Evolutionary conservation across 1,140 invertebrate genomes (phyloP).

Genomic region (Magallana angulata): DNA sequence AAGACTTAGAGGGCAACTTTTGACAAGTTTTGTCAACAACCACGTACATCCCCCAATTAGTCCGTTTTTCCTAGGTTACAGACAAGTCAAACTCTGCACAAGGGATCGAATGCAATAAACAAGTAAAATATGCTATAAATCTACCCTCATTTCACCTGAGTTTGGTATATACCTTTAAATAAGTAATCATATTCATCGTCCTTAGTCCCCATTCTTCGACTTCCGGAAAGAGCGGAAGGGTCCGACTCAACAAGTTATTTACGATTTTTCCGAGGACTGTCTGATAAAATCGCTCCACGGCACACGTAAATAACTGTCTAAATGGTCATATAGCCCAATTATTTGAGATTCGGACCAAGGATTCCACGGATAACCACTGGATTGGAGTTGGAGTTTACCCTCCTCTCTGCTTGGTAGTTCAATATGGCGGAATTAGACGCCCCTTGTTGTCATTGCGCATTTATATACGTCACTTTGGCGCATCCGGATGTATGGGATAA

Average conservation of each 20-base stretch:
- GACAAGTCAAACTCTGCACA: too few relatives aligned
- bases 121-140: not conserved
- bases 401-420: constrained; percentile 23
- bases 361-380: constrained; percentile 41
- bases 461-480: constrained; percentile 55
- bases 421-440: constrained; percentile 59
- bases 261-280: constrained; percentile 1
- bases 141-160: not conserved
- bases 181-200: constrained; percentile 99
- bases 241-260: constrained; percentile 25
- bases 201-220: constrained; percentile 83
- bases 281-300: constrained; percentile 17
- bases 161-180: constrained; percentile 93
- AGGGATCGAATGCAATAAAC: not conserved
- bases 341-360: not conserved
- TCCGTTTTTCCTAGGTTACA: too few relatives aligned
- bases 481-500: constrained; percentile 49
- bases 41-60: too few relatives aligned
- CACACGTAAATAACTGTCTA: not conserved
- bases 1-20: too few relatives aligned
- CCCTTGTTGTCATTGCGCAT: constrained; percentile 55
- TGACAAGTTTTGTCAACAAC: not conserved
- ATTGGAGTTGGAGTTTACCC: constrained; percentile 23
- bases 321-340: not conserved
- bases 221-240: constrained; percentile 64